Evolutionary conservation across 2,888 invertebrate genomes (phyloP).

Genomic region (Phorcus lineatus): DNA sequence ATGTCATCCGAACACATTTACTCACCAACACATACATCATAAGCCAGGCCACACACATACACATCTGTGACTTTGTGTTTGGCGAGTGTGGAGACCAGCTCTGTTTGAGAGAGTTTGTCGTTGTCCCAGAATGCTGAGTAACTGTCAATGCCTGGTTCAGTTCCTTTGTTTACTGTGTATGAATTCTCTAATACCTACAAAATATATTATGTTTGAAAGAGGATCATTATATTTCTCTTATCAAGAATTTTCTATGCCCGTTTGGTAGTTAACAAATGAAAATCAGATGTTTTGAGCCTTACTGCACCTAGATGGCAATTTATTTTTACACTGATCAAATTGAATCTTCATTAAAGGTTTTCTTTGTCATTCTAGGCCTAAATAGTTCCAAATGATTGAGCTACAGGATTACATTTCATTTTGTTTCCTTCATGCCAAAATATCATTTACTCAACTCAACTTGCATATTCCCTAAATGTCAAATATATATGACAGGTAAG

Average conservation of each 20-base stretch:
- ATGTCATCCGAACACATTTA: neutral
- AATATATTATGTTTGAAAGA: neutral
- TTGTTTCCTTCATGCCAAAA: too few species aligned
- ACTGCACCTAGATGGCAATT: too few species aligned
- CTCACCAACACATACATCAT: constrained; percentile 90
- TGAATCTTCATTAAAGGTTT: too few species aligned
- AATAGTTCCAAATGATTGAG: too few species aligned
- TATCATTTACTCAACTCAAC: too few species aligned
- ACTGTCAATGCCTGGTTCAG: constrained; percentile 95
- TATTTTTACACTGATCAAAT: too few species aligned
- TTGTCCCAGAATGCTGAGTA: constrained; percentile 99
- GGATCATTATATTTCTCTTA: neutral
- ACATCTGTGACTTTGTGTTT: constrained; percentile 90
- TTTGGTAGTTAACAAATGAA: too few species aligned
- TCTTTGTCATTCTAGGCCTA: too few species aligned
- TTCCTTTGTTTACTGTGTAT: constrained; percentile 80
- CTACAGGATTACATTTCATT: too few species aligned
- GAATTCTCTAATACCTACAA: constrained; percentile 61
- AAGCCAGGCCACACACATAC: constrained; percentile 95
- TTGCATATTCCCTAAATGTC: too few species aligned
- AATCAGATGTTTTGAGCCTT: too few species aligned
- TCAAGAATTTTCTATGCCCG: neutral
- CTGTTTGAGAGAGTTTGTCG: constrained; percentile 91
- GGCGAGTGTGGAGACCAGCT: constrained; percentile 87
- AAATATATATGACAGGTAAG: too few species aligned